Conservation (phyloP, 2,888 invertebrate species). For the Cryptus armator region DNA sequence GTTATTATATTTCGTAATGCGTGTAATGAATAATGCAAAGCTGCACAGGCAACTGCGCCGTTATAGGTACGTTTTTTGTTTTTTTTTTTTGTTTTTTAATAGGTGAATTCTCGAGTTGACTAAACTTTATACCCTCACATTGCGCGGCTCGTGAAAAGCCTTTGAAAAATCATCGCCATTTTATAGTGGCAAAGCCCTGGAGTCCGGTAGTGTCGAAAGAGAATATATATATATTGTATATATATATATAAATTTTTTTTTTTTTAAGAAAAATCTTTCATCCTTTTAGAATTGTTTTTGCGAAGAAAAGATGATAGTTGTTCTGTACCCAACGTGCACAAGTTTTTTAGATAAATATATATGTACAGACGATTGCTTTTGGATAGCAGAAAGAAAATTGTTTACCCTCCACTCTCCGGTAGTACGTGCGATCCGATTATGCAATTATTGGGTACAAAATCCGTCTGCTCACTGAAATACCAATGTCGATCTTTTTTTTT, state of each 20-base stretch:
- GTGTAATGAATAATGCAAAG: conserved; percentile 80
- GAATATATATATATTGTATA: conserved; percentile 44
- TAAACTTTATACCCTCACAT: conserved; percentile 44
- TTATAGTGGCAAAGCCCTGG: conserved; percentile 22
- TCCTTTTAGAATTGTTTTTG: conserved; percentile 34
- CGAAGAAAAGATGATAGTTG: conserved; percentile 53
- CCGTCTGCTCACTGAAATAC: conserved; percentile 32
- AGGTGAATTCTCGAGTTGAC: conserved; percentile 48
- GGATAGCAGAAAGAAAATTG: conserved; percentile 18
- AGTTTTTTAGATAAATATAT: conserved; percentile 31
- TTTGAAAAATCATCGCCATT: conserved; percentile 37
- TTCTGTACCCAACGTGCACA: conserved; percentile 68
- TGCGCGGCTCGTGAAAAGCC: conserved; percentile 32
- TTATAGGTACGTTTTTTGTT: conserved; percentile 67
- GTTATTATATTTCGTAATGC: conserved; percentile 74
- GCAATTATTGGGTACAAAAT: conserved; percentile 69
- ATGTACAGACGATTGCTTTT: conserved; percentile 5
- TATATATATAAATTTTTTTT: background rate
- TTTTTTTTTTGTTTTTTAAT: conserved; percentile 41
- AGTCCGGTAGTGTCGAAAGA: conserved; percentile 44
- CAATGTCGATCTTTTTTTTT: background rate
- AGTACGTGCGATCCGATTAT: conserved; percentile 56
- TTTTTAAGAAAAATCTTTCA: conserved; percentile 16
- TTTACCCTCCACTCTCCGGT: conserved; percentile 35
- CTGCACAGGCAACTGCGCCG: conserved; percentile 78